phyloP scores from a whole-genome alignment of 2,113 vertebrate genomes.

The Peromyscus polionotus region DNA sequence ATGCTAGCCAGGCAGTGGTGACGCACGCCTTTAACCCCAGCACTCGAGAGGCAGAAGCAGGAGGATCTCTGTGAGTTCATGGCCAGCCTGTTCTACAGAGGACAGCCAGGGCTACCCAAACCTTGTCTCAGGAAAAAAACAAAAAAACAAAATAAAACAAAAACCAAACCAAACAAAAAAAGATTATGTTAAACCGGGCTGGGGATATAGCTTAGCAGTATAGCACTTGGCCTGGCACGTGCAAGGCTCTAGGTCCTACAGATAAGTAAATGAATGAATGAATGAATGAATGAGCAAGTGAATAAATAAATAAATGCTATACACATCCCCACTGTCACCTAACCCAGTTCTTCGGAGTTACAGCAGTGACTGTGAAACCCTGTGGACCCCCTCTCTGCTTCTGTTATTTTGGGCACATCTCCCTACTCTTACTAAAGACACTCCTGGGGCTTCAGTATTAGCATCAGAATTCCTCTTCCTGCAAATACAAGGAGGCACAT shows the following conservation, averaged over 20 bases:
- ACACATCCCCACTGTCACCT: neutral
- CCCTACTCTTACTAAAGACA: neutral
- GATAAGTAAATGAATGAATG: neutral
- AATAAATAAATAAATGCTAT: too few relatives aligned
- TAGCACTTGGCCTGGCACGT: neutral
- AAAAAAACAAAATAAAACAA: too few relatives aligned
- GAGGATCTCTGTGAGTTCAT: neutral
- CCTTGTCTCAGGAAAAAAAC: neutral
- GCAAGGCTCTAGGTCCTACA: neutral
- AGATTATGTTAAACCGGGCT: neutral
- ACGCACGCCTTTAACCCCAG: neutral
- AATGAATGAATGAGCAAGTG: neutral
- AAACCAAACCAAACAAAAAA: neutral
- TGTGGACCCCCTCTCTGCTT: neutral
- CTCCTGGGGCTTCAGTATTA: neutral
- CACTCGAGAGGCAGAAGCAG: neutral
- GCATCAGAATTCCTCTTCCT: neutral
- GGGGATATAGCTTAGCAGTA: neutral
- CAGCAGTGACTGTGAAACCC: neutral
- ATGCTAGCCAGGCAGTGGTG: neutral
- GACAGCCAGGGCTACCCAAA: neutral
- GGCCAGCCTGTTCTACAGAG: neutral
- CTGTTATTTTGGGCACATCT: neutral
- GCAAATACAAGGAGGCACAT: neutral
- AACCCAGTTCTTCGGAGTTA: constrained; percentile 14